Conservation (phyloP, 2,113 vertebrate species). For the Urocolius indicus region DNA sequence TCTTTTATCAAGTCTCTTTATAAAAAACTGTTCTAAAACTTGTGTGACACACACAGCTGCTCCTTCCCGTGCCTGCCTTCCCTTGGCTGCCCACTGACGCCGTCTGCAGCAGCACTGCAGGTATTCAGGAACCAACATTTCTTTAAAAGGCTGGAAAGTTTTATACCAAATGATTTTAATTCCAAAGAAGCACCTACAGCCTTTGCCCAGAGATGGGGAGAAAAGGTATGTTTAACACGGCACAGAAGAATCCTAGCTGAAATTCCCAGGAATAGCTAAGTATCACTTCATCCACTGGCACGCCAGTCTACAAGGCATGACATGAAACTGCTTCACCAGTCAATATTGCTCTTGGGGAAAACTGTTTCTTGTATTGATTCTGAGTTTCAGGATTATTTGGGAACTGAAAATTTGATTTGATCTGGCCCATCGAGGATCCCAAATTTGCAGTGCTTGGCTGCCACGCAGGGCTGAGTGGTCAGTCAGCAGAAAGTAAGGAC, state of each 20-base stretch:
- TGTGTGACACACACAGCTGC: background rate
- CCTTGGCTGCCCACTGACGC: accelerated
- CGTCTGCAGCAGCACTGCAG: background rate
- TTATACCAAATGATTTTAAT: accelerated
- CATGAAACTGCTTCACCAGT: background rate
- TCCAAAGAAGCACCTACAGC: background rate
- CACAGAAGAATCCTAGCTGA: background rate
- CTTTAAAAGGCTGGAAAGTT: background rate
- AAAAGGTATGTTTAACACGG: accelerated
- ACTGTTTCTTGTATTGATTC: accelerated
- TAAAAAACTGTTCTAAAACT: background rate
- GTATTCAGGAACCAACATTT: too few relatives aligned
- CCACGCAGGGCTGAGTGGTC: accelerated
- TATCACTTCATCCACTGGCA: accelerated
- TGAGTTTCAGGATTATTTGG: background rate
- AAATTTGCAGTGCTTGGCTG: background rate
- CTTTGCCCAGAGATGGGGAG: background rate
- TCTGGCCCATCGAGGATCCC: background rate
- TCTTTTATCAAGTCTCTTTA: background rate
- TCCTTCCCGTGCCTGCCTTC: background rate
- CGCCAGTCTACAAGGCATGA: accelerated
- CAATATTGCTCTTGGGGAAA: background rate
- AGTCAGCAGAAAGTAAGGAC: background rate
- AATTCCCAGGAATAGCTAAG: accelerated
- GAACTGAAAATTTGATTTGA: background rate